Evolutionary conservation across 2,797 vertebrate genomes (phyloP), one percentile per base, ranked within the genome.

Genomic region (Pygocentrus nattereri): DNA sequence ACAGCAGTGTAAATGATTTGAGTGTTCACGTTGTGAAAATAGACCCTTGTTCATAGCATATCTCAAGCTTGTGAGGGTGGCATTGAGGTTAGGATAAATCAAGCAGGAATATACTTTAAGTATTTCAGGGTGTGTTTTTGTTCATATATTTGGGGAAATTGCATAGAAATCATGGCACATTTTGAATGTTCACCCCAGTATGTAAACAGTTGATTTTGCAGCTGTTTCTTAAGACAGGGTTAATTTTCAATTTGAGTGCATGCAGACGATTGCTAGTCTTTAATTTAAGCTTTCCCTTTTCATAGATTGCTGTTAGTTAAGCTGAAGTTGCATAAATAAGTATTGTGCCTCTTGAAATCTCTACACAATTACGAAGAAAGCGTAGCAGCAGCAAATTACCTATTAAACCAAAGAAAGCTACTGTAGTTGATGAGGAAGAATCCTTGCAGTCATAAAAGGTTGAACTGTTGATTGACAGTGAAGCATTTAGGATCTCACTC

Each of bases 141-240:
- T 61, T 64, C 7, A 38, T 52, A 47, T 16, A 12, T 71, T 71
- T 6, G 11, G 19, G 47, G 25, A 27, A 71, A 52, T 71, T 50
- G 19, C 47, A 21, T 38, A 13, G 44, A 27, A 49, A 70, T 8
- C 4, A 47, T 49, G 2, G n/a, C 23, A 70, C 25, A 18, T 50
- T 31, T 69, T 50, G 50, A 3, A 47, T 11, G 75, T 21, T 25
- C 38, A 15, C 8, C 23, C 38, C 27, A 59, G 38, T 69, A 69
- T 81, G 75, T 68, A 47, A 62, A 81, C 64, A 75, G 61, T 59
- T 75, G 52, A 23, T 30, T 67, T 68, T 61, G 72, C 62, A 75
- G 79, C 79, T 75, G 72, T 75, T 81, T 74, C 12, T 58, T 74
- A 47, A 31, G 16, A 38, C 3, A 41, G 62, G 52, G 5, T 47